Base-by-base conservation (phyloP, 2,888 invertebrate genomes). In the Artemia sinica region DNA sequence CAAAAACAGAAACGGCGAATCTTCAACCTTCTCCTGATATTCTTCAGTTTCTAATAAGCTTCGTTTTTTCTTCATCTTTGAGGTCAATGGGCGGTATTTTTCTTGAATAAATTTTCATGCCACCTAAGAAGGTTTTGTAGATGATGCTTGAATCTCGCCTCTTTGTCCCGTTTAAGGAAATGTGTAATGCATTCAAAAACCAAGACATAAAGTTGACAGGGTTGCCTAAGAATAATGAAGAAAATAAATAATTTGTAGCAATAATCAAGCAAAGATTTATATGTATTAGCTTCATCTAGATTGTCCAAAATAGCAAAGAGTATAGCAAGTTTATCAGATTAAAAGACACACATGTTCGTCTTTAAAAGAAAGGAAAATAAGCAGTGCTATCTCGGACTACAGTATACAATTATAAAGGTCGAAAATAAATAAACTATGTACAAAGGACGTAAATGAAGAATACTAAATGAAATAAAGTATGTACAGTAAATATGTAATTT, bases 201-300 rank as follows among this genome's bases (percentile, higher is more conserved):
- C 98, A 99, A 0, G 94, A 95, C 70, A 99, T 80, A 77, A 98
- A 98, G 76, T 96, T 94, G 71, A 97, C 89, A 0, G 97, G 94
- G 81, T 99, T 97, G 74, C 96, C 91, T 90, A 74, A 14, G 74
- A 72, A 75, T 75, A n/a, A n/a, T n/a, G n/a, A n/a, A n/a, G n/a
- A n/a, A n/a, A n/a, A 70, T 14, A 66, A 49, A 65, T 52, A 72
- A 48, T 66, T 65, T 66, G 41, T 50, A 49, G 49, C 28, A 41
- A 12, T 12, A 49, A 11, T 9, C 4, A 13, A 41, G 48, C 48
- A 0, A 58, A 13, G 48, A 12, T 14, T n/a, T 12, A 52, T 71
- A 71, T 13, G 49, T 10, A 8, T 50, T 71, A 18, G 65, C 28
- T 41, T 12, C 14, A 63, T 41, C 48, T 7, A n/a, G 12, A 14